A percentile compares a stretch with the other conserved stretches of the same genome.
phyloP scores from a whole-genome alignment of 2,888 invertebrate genomes.

The Perdita meconis region DNA sequence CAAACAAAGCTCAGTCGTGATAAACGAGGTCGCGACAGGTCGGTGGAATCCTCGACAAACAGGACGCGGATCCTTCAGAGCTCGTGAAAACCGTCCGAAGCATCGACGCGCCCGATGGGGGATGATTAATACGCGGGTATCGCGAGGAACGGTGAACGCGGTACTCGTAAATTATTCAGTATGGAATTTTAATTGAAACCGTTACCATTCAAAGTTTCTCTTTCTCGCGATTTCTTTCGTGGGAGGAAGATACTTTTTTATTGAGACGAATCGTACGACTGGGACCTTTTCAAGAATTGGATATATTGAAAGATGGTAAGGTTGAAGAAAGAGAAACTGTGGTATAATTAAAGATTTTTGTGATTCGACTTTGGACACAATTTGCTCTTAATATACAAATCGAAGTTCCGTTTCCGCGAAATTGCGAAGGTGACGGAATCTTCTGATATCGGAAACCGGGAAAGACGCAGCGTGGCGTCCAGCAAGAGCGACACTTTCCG shows the following conservation, averaged over 20 bases:
- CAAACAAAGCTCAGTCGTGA: slow-evolving; percentile 71
- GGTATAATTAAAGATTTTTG: too few species aligned
- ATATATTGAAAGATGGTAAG: too few species aligned
- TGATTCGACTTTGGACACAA: too few species aligned
- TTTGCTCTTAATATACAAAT: too few species aligned
- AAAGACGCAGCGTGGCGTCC: background rate
- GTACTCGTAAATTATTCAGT: slow-evolving; percentile 25
- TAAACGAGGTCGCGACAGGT: slow-evolving; percentile 74
- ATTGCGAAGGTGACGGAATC: slow-evolving; percentile 18
- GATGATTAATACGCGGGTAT: slow-evolving; percentile 7
- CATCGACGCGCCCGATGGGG: background rate
- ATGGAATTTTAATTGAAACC: slow-evolving; percentile 44
- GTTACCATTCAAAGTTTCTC: slow-evolving; percentile 17
- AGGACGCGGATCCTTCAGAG: slow-evolving; percentile 24
- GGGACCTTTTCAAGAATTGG: too few species aligned
- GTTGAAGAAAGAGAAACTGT: too few species aligned
- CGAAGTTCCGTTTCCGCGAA: background rate
- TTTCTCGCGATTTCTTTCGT: background rate
- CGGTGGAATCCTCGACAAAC: slow-evolving; percentile 61
- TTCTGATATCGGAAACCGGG: slow-evolving; percentile 1
- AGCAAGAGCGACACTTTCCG: slow-evolving; percentile 40
- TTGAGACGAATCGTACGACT: too few species aligned
- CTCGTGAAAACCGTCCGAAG: slow-evolving; percentile 17
- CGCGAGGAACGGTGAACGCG: background rate
- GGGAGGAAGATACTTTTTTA: background rate